phyloP scores from a whole-genome alignment of 2,113 vertebrate genomes.

The Serilophus lunatus region DNA sequence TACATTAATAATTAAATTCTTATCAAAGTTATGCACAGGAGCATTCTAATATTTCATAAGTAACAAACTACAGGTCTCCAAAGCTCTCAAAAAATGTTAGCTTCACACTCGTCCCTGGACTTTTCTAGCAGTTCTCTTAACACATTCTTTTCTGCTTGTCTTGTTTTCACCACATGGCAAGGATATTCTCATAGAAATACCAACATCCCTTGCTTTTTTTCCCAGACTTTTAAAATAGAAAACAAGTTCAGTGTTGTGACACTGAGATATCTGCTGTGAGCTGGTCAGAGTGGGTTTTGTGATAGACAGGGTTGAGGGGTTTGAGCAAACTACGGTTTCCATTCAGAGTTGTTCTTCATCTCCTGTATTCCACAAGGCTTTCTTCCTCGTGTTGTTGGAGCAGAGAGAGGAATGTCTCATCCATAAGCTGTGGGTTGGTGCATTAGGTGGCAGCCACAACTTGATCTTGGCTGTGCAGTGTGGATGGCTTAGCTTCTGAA shows the following conservation, averaged over 20 bases:
- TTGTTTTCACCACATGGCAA: not conserved
- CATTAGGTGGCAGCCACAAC: not conserved
- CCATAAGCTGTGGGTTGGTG: not conserved
- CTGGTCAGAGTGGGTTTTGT: not conserved
- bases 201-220: not conserved
- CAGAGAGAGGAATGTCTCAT: not conserved
- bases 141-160: not conserved
- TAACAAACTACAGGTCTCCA: not conserved
- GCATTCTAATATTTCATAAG: not conserved
- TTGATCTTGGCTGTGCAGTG: not conserved
- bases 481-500: not conserved
- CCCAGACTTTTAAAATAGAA: not conserved
- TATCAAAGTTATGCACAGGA: not conserved
- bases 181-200: not conserved
- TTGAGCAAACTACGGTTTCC: not conserved
- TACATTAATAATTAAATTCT: slow-evolving; percentile 33
- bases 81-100: not conserved
- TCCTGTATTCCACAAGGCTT: not conserved
- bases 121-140: not conserved
- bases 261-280: accelerated
- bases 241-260: not conserved
- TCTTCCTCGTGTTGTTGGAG: not conserved
- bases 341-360: not conserved
- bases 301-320: not conserved
- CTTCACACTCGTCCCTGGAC: not conserved